Base-by-base conservation (phyloP, 2,888 invertebrate genomes). In the Eilema sororculum region DNA sequence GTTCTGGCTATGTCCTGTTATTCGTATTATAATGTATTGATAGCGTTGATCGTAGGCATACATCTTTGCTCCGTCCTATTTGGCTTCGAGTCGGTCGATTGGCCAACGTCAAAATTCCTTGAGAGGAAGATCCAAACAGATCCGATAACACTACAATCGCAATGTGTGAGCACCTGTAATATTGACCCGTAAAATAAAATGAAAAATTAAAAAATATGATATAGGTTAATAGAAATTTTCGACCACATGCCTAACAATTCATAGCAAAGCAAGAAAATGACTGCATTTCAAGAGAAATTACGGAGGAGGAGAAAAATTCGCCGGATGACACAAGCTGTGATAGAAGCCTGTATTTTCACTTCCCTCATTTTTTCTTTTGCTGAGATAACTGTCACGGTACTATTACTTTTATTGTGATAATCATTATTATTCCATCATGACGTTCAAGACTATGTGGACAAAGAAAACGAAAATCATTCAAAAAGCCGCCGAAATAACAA, bases 1-100 rank as follows among this genome's bases (percentile, higher is more conserved):
- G 73, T 67, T 67, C 76, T 80, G 87, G 92, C 84, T 91, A 93
- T 94, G 93, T 75, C 79, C 87, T 82, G 84, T 80, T 76, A 81
- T 68, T 67, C 76, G 71, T 82, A 77, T 78, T 24, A 89, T 86
- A 89, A 90, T 67, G 80, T 84, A 78, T 30, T 87, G 12, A 83
- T 89, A 79, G 78, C 81, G 65, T 62, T 90, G 24, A 78, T 90
- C 20, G 88, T 87, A 22, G 79, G 86, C n/a, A 78, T 87, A 63
- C 93, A 93, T 74, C 71, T 93, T 10, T 84, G 72, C 60, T 71
- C 81, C 33, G 89, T 91, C 65, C 61, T 89, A 52, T 72, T 78
- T 13, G 76, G 81, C 16, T 91, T 92, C 73, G 86, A 78, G 68
- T 84, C 22, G 67, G 79, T 41, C 33, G 67, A 62, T 2, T 56